Evolutionary conservation across 2,888 invertebrate genomes (phyloP).

Genomic region (Camponotus fellah): DNA sequence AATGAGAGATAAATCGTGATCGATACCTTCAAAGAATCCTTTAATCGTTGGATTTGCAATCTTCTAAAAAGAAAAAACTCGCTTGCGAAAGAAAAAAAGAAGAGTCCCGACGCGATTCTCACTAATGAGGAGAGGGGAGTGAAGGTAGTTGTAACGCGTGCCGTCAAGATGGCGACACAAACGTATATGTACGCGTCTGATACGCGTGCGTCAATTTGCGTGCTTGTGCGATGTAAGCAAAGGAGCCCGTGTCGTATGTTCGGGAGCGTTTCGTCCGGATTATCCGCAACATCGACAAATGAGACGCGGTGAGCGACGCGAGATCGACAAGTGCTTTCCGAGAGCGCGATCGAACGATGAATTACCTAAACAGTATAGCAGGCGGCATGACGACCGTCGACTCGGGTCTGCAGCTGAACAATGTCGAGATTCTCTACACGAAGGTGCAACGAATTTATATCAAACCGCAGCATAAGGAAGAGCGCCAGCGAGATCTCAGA

Average conservation of each 20-base stretch:
- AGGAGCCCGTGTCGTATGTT: conserved; percentile 39
- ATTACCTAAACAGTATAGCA: conserved; percentile 81
- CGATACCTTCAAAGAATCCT: neutral
- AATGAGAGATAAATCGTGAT: neutral
- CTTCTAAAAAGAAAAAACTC: too few relatives aligned
- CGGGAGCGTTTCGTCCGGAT: conserved; percentile 64
- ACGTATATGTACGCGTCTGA: conserved; percentile 67
- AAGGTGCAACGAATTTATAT: conserved; percentile 84
- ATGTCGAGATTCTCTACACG: conserved; percentile 84
- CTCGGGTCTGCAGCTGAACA: conserved; percentile 83
- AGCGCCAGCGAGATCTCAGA: conserved; percentile 83
- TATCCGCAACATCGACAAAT: conserved; percentile 71
- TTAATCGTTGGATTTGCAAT: neutral
- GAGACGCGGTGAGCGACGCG: conserved; percentile 64
- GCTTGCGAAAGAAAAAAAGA: too few relatives aligned
- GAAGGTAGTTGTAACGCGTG: conserved; percentile 59
- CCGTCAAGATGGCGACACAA: conserved; percentile 69
- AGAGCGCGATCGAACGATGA: conserved; percentile 78
- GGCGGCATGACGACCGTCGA: conserved; percentile 78
- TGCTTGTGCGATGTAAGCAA: conserved; percentile 46
- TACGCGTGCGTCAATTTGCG: conserved; percentile 72
- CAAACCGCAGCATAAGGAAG: conserved; percentile 84
- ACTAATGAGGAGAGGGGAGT: neutral
- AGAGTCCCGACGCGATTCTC: neutral
- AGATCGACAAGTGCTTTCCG: conserved; percentile 62